These are phyloP conservation scores for Labeo calbasu DNA, from an alignment of 2,797 vertebrate genomes.

Conservation along the genomic window DNA sequence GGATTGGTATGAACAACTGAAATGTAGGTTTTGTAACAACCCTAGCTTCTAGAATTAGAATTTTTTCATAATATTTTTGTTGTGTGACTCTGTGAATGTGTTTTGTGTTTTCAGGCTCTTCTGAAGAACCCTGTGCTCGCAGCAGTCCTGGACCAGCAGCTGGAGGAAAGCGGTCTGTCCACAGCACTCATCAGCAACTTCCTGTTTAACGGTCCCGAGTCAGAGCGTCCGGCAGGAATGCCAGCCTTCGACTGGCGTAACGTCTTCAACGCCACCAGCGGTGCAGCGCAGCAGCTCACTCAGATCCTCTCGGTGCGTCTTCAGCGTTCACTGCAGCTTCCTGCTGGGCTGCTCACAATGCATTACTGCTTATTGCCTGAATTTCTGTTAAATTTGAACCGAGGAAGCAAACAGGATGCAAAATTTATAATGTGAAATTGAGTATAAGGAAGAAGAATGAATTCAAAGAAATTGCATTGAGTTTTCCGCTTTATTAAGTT, in stretches of 20 bases:
- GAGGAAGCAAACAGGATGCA: background rate
- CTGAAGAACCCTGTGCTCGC: constrained; percentile 79
- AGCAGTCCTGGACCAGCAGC: constrained; percentile 71
- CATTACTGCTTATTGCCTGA: background rate
- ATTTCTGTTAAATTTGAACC: background rate
- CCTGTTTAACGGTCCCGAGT: constrained; percentile 80
- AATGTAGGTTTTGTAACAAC: background rate
- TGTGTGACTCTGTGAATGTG: constrained; percentile 12
- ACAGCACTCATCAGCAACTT: constrained; percentile 79
- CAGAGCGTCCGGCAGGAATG: constrained; percentile 68
- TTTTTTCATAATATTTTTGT: background rate
- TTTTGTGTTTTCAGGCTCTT: constrained; percentile 72
- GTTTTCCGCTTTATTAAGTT: background rate
- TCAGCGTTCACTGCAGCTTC: background rate
- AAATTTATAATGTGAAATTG: background rate
- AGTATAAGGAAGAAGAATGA: no score
- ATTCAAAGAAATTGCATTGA: no score
- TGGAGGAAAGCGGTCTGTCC: constrained; percentile 78
- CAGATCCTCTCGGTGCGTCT: constrained; percentile 86
- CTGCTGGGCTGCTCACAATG: background rate
- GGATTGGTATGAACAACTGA: background rate
- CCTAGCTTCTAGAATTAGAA: background rate
- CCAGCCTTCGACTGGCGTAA: constrained; percentile 81
- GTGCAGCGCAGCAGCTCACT: constrained; percentile 81
- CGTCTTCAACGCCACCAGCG: constrained; percentile 81